These are phyloP conservation scores for Achatina immaculata DNA, from an alignment of 1,140 invertebrate genomes.

Conservation along the genomic window DNA sequence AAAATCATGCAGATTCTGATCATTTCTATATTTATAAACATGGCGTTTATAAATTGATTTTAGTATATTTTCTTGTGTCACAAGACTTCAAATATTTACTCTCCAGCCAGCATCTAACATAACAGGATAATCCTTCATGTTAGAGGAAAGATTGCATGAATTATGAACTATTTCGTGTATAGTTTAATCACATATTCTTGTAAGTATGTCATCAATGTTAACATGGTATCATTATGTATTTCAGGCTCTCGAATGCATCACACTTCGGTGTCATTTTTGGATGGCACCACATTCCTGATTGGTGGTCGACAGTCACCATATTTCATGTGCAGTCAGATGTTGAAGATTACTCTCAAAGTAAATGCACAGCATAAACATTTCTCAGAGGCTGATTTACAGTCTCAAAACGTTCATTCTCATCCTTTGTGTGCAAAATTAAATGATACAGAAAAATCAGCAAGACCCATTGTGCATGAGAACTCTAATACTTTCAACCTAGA, in stretches of 20 bases:
- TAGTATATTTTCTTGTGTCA: too few relatives aligned
- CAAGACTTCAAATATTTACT: too few relatives aligned
- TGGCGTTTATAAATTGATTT: too few relatives aligned
- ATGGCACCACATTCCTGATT: slow-evolving; percentile 55
- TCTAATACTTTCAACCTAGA: background rate
- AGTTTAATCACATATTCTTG: too few relatives aligned
- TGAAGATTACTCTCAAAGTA: slow-evolving; percentile 42
- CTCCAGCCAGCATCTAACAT: too few relatives aligned
- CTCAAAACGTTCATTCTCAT: background rate
- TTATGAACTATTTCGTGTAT: too few relatives aligned
- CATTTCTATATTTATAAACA: too few relatives aligned
- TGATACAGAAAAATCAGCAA: background rate
- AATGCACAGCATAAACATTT: background rate
- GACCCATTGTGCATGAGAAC: background rate
- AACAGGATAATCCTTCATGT: too few relatives aligned
- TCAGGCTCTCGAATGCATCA: slow-evolving; percentile 60
- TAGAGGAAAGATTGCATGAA: too few relatives aligned
- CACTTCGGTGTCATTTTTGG: slow-evolving; percentile 44
- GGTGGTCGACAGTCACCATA: slow-evolving; percentile 63
- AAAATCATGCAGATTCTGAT: too few relatives aligned
- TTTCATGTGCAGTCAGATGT: slow-evolving; percentile 54
- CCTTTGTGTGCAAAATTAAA: background rate
- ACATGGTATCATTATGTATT: too few relatives aligned
- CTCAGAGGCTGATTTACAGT: background rate
- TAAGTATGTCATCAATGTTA: too few relatives aligned